Evolutionary conservation across 2,888 invertebrate species (phyloP).

Genomic region (Phalera bucephala): DNA sequence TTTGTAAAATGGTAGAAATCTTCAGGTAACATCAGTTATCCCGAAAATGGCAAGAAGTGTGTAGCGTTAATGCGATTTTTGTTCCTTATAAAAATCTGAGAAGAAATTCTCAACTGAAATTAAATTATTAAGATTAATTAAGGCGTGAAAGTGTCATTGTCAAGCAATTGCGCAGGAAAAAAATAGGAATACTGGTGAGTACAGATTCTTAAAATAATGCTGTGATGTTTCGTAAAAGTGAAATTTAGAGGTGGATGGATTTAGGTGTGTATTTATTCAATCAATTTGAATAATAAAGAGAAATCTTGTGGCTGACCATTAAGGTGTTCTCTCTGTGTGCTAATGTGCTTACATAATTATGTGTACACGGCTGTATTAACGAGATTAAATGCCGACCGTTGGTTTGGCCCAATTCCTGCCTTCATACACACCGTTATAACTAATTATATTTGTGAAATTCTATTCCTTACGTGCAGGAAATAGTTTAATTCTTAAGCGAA

Average conservation of each 20-base stretch:
- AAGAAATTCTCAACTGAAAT: conserved; percentile 34
- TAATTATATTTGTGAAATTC: too few relatives aligned
- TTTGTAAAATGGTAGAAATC: conserved; percentile 16
- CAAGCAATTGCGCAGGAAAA: too few relatives aligned
- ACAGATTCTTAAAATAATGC: conserved; percentile 14
- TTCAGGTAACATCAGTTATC: conserved; percentile 28
- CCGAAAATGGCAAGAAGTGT: conserved; percentile 65
- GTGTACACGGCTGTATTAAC: conserved; percentile 16
- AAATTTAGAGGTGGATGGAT: conserved; percentile 27
- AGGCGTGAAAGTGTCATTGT: too few relatives aligned
- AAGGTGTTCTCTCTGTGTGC: conserved; percentile 33
- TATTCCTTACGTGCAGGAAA: too few relatives aligned
- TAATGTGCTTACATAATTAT: conserved; percentile 32
- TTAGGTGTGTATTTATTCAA: conserved; percentile 31
- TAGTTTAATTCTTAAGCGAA: conserved; percentile 13
- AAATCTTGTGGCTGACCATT: conserved; percentile 36
- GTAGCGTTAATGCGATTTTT: conserved; percentile 45
- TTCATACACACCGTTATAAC: too few relatives aligned
- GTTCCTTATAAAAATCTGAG: conserved; percentile 30
- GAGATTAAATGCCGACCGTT: too few relatives aligned
- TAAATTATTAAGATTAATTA: too few relatives aligned
- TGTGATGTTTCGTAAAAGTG: conserved; percentile 18
- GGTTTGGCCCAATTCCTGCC: too few relatives aligned
- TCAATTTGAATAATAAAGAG: conserved; percentile 50
- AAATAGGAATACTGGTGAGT: conserved; percentile 33